These are phyloP conservation scores for Anadara kagoshimensis DNA, from an alignment of 1,140 invertebrate species.

Conservation along the genomic window DNA sequence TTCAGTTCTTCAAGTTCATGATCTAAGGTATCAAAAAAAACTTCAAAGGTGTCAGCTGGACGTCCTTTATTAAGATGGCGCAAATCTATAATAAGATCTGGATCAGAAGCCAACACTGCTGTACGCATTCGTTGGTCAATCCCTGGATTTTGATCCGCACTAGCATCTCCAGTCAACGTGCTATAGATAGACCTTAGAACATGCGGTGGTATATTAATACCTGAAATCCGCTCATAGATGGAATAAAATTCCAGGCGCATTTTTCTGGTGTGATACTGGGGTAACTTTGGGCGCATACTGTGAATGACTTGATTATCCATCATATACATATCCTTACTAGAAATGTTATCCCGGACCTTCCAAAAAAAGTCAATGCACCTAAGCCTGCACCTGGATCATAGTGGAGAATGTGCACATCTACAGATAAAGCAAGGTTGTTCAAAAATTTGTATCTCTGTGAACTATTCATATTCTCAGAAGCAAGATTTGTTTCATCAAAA, in stretches of 20 bases:
- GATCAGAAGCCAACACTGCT: slow-evolving; percentile 35
- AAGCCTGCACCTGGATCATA: slow-evolving; percentile 40
- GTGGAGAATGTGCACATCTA: slow-evolving; percentile 14
- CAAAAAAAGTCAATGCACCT: slow-evolving; percentile 34
- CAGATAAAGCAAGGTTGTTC: not conserved
- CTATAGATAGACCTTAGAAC: slow-evolving; percentile 41
- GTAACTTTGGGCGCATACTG: slow-evolving; percentile 13
- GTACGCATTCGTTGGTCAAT: slow-evolving; percentile 27
- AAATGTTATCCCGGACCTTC: slow-evolving; percentile 31
- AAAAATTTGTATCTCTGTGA: slow-evolving; percentile 6
- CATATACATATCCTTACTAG: slow-evolving; percentile 31
- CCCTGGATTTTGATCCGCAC: slow-evolving; percentile 29
- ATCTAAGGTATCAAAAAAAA: slow-evolving; percentile 39
- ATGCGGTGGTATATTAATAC: slow-evolving; percentile 32
- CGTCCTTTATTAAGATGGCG: slow-evolving; percentile 39
- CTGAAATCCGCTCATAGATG: slow-evolving; percentile 15
- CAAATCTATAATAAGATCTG: too few relatives aligned
- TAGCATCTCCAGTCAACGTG: slow-evolving; percentile 35
- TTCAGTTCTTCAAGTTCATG: slow-evolving; percentile 31
- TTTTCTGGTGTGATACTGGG: slow-evolving; percentile 41
- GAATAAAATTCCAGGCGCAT: slow-evolving; percentile 42
- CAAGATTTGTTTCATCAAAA: slow-evolving; percentile 18
- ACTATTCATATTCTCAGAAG: not conserved
- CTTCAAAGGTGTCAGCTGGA: slow-evolving; percentile 45
- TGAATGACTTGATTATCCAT: slow-evolving; percentile 26